Evolutionary conservation across 2,888 invertebrate species (phyloP), one percentile per base, ranked within the genome.

Genomic region (Eudemis profundana): DNA sequence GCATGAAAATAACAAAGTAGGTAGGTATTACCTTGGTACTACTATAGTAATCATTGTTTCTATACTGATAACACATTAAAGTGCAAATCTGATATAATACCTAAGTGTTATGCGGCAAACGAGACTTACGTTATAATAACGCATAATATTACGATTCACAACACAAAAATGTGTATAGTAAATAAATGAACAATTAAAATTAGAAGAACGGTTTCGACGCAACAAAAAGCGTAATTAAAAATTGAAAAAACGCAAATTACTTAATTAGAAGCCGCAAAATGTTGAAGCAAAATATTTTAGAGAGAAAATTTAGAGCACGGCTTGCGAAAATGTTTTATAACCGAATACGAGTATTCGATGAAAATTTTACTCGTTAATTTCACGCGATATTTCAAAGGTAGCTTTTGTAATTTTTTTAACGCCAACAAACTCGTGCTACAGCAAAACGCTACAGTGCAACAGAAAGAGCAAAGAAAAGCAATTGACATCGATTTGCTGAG

Each of bases 211-310:
- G 23, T 27, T 56, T 27, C 40, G 17, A 42, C 12, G 27, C 27
- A 27, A 17, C 15, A 49, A 60, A 17, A 38, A 27, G 12, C 5
- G 17, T 38, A 15, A 29, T 38, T 47, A 38, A 27, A 47, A 49
- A 15, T 38, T 14, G 15, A 49, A 57, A 36, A 10, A 42, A 42
- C 17, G 50, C 15, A 10, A 19, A 29, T 19, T 10, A 17, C 29
- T 51, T 51, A 61, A 61, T 42, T 61, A 50, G 40, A 51, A 14
- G 19, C 29, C 14, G 4, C n/a, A 7, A 27, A 61, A 51, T 36
- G 36, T 33, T 14, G 21, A 12, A 23, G 29, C 4, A 29, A 15
- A 46, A 46, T 36, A 36, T 53, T 53, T 53, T 53, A 36, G 17
- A 27, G 23, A 59, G 42, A 7, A 38, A 36, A 46, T 10, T 12